Base-by-base conservation (phyloP, 35 echinoderm and acorn worm species). In the Antedon bifida region DNA sequence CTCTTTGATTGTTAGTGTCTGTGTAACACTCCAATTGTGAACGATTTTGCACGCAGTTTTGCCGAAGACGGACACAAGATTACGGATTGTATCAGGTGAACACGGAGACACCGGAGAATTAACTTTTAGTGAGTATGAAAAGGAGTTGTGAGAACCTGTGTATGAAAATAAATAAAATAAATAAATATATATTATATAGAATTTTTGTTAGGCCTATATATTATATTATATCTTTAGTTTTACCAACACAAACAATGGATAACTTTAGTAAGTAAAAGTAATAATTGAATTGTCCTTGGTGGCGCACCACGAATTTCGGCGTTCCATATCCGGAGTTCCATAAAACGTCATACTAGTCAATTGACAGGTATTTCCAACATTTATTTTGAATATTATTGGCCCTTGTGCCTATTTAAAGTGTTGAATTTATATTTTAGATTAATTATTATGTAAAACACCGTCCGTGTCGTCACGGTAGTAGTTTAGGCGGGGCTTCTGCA, bases 51-150 rank as follows among this genome's bases (percentile, higher is more conserved):
- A 88, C 36, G 91, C 91, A 29, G 80, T 55, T 35, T 85, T 74
- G 34, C 91, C 91, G 75, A 92, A 93, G 0, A 88, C 73, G 7
- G 86, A 82, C 0, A 93, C 87, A 0, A 93, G 79, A 74, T 93
- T 93, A 3, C 91, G 83, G 11, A 93, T 87, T 28, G 91, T 93
- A 83, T 93, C 91, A 64, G 91, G 91, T 31, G 91, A 86, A 30
- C 87, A 76, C n/a, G 91, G 76, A 30, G 91, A 73, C 0, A 93
- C 91, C 12, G 79, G 38, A 46, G 87, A 89, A 10, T 74, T 83
- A 0, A 33, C 32, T 34, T 93, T 84, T 16, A 93, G 74, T 79
- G 19, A 86, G 83, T 76, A 89, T 44, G 83, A 88, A 76, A 93
- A 93, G 16, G 91, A 89, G 75, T 93, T 83, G 75, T 93, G 91